Evolutionary conservation across 2,797 vertebrate genomes (phyloP).

Genomic region (Thalassophryne amazonica): DNA sequence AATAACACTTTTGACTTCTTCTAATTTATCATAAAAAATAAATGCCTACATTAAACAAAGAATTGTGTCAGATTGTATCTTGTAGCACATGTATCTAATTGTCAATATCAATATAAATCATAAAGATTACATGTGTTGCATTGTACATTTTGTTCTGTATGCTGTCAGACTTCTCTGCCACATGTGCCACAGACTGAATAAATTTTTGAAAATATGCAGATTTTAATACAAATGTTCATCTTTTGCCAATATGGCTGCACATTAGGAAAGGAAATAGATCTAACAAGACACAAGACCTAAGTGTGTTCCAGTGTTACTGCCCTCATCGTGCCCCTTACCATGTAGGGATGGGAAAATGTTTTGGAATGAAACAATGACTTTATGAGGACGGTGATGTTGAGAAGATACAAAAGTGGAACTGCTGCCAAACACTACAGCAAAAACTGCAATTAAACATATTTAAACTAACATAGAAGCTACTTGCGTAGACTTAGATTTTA

Average conservation of each 20-base stretch:
- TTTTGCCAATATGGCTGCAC: not conserved
- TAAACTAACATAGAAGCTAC: slow-evolving; percentile 13
- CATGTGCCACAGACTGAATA: not conserved
- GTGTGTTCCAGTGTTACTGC: slow-evolving; percentile 21
- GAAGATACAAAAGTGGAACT: slow-evolving; percentile 34
- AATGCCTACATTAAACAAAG: no score
- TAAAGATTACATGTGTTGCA: no score
- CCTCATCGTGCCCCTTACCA: slow-evolving; percentile 41
- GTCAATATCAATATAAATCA: no score
- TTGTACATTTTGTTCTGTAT: no score
- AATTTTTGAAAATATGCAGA: not conserved
- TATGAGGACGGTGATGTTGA: slow-evolving; percentile 26
- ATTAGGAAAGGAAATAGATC: slow-evolving; percentile 17
- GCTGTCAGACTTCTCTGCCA: not conserved
- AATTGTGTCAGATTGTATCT: no score
- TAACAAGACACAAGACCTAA: slow-evolving; percentile 15
- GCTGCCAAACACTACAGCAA: slow-evolving; percentile 26
- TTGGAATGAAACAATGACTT: slow-evolving; percentile 13
- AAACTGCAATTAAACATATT: slow-evolving; percentile 18
- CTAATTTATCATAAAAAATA: no score
- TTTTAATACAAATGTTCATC: not conserved
- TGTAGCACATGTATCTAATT: no score
- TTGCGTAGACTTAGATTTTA: not conserved
- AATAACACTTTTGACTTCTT: no score
- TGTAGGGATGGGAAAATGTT: slow-evolving; percentile 54